A percentile compares a stretch with the other conserved stretches of the same genome.
phyloP scores from a whole-genome alignment of 1,140 invertebrate genomes.

The Trialeurodes vaporariorum region DNA sequence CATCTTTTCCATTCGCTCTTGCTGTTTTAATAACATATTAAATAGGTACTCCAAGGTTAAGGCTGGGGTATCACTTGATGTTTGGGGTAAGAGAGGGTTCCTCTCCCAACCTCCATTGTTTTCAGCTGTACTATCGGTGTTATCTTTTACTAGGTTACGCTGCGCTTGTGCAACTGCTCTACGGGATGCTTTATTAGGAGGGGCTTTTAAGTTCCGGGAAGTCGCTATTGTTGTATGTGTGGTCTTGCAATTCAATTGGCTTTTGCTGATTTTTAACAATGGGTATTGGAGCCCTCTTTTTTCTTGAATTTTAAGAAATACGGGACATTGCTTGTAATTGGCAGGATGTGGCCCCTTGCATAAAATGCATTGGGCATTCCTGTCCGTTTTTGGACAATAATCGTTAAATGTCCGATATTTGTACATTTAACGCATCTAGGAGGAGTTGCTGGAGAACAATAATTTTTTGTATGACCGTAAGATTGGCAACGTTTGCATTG shows the following conservation, averaged over 20 bases:
- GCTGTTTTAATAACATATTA: not conserved
- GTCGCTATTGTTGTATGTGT: not conserved
- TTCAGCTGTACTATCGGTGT: too few species aligned
- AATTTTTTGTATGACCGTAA: not conserved
- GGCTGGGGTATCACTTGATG: too few species aligned
- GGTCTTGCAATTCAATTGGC: not conserved
- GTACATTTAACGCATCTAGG: not conserved
- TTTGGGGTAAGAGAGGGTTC: too few species aligned
- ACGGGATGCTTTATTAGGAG: too few species aligned
- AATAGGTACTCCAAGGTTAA: not conserved
- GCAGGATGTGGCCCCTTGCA: not conserved
- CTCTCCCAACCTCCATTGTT: too few species aligned
- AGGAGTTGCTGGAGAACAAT: not conserved
- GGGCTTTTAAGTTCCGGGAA: not conserved
- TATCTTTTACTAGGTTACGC: too few species aligned
- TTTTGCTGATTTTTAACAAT: not conserved
- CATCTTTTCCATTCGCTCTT: not conserved
- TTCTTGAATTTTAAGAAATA: not conserved
- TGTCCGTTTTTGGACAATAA: not conserved
- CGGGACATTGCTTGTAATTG: not conserved
- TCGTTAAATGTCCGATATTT: not conserved
- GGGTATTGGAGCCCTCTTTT: not conserved
- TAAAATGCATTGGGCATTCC: not conserved
- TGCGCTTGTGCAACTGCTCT: too few species aligned
- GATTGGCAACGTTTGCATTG: not conserved